A percentile compares a stretch with the other conserved stretches of the same genome.
phyloP scores from a whole-genome alignment of 2,113 vertebrate species.

The Myiozetetes cayanensis region DNA sequence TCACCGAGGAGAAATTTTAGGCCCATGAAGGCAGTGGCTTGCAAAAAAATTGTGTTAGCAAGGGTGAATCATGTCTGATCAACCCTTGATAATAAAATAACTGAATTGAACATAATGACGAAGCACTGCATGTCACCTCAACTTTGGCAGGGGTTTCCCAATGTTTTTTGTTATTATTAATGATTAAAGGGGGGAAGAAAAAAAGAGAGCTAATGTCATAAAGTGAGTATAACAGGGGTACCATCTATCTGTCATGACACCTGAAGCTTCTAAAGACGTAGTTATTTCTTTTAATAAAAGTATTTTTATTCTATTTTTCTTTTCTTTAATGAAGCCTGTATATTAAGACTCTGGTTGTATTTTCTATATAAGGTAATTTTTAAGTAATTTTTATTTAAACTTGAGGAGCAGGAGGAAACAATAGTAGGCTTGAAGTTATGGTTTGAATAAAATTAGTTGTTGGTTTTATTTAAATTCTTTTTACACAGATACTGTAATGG shows the following conservation, averaged over 20 bases:
- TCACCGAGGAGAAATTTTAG: background rate
- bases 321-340: background rate
- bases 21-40: too few species aligned
- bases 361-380: background rate
- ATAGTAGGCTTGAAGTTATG: background rate
- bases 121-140: background rate
- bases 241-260: background rate
- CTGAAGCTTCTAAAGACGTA: background rate
- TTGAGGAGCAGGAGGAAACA: background rate
- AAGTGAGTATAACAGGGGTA: background rate
- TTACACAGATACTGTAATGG: accelerated
- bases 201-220: background rate
- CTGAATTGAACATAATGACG: background rate
- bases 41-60: background rate
- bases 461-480: background rate
- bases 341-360: background rate
- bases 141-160: background rate
- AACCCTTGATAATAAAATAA: background rate
- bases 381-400: background rate
- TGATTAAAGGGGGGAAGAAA: background rate
- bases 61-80: background rate
- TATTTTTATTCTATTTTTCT: background rate
- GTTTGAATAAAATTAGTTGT: background rate
- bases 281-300: background rate
- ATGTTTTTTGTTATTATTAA: background rate